phyloP scores from a whole-genome alignment of 2,888 invertebrate species.

The Chorisops tibialis region DNA sequence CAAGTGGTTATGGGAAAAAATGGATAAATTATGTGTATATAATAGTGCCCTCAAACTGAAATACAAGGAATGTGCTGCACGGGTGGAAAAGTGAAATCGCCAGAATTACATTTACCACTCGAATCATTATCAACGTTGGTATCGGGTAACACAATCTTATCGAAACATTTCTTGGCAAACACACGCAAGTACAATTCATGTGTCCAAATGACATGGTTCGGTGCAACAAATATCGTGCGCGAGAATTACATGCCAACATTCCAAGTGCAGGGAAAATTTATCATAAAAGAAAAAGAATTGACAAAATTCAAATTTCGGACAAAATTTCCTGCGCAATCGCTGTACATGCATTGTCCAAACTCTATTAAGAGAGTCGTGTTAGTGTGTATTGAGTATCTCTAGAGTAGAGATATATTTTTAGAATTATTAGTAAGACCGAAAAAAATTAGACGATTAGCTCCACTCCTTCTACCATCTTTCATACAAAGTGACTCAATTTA shows the following conservation, averaged over 20 bases:
- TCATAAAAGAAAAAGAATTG: too few species aligned
- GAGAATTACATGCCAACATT: conserved; percentile 31
- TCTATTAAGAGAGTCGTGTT: too few species aligned
- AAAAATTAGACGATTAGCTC: too few species aligned
- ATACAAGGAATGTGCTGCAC: conserved; percentile 47
- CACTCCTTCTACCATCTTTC: too few species aligned
- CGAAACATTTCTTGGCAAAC: conserved; percentile 34
- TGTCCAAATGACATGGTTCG: conserved; percentile 38
- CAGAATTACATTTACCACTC: conserved; percentile 43
- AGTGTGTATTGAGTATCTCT: too few species aligned
- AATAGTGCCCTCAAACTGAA: conserved; percentile 45
- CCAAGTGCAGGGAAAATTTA: conserved; percentile 35
- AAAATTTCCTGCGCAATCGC: too few species aligned
- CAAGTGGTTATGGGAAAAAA: conserved; percentile 40
- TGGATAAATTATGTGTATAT: conserved; percentile 42
- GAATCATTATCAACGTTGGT: conserved; percentile 42
- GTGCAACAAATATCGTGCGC: conserved; percentile 33
- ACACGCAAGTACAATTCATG: conserved; percentile 36
- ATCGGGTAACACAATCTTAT: conserved; percentile 34
- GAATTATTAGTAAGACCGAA: too few species aligned
- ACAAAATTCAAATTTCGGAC: too few species aligned
- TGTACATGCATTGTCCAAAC: too few species aligned
- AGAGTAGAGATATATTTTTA: too few species aligned
- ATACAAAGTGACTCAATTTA: too few species aligned
- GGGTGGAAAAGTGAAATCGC: conserved; percentile 46